Evolutionary conservation across 2,888 invertebrate genomes (phyloP), one percentile per base, ranked within the genome.

Genomic region (Patella depressa): DNA sequence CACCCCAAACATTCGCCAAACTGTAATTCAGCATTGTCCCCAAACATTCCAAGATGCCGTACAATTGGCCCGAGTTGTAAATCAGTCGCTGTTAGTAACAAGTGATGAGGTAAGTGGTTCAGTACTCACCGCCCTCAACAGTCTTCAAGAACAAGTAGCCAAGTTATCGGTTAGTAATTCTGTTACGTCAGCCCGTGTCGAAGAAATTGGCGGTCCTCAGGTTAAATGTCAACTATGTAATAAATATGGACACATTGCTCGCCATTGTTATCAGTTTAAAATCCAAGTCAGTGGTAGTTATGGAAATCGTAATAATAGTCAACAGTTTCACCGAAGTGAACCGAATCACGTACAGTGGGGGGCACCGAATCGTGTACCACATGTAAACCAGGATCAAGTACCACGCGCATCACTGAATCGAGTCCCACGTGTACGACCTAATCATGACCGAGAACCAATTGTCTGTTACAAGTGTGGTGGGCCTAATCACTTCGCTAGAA

Each of bases 1-100:
- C 0, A 45, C 45, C 11, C 72, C 72, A 3, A 29, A 19, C 34
- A 29, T 72, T n/a, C 45, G 72, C 14, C n/a, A n/a, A 15, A 45
- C n/a, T n/a, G 72, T 72, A 11, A 72, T 72, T 11, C 72, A 72
- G 72, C 19, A 72, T 29, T n/a, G 34, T 29, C 72, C 72, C 12
- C 19, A 9, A 24, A 65, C 65, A n/a, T 65, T 65, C 24, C 24
- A 24, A 19, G 65, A 65, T 24, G 65, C 65, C 24, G 24, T 24
- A 12, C 12, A 19, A 11, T 24, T 24, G 19, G 19, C 19, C 14
- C 65, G 65, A 3, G 11, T 65, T 12, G 65, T 65, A 24, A 24
- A 65, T 1, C 65, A 65, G 65, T 65, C 65, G 24, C 24, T 19
- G 19, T 65, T 24, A 65, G 19, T 65, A 2, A 24, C 24, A 9